phyloP scores from a whole-genome alignment of 1,140 invertebrate genomes.

The Dryas iulia region DNA sequence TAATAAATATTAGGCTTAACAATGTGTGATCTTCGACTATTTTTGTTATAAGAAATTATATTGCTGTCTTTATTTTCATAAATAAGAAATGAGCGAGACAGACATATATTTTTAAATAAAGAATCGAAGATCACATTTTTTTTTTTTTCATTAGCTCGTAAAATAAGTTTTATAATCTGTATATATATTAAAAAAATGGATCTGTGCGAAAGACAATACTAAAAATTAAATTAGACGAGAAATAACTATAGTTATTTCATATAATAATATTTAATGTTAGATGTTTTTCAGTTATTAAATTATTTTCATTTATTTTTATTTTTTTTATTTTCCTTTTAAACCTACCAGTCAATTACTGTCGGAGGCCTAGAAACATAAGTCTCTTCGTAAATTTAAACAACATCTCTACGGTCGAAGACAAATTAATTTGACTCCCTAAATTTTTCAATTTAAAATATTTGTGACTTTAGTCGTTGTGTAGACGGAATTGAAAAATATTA shows the following conservation, averaged over 20 bases:
- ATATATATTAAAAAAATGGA: constrained; percentile 34
- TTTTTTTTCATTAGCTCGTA: constrained; percentile 11
- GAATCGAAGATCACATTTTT: not conserved
- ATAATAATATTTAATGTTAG: constrained; percentile 26
- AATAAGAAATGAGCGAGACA: not conserved
- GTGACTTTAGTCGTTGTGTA: constrained; percentile 44
- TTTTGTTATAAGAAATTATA: not conserved
- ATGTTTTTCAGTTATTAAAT: constrained; percentile 49
- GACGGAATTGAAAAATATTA: constrained; percentile 18
- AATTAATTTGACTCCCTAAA: constrained; percentile 73
- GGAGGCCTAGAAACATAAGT: constrained; percentile 2
- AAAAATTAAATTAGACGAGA: constrained; percentile 24
- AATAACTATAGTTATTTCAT: constrained; percentile 15
- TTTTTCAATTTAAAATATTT: constrained; percentile 71
- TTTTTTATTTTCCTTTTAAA: constrained; percentile 44
- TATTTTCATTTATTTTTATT: constrained; percentile 53
- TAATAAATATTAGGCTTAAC: not conserved
- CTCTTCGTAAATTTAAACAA: not conserved
- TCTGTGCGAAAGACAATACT: constrained; percentile 64
- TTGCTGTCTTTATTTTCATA: not conserved
- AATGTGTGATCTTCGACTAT: not conserved
- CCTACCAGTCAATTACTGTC: constrained; percentile 71
- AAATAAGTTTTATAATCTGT: constrained; percentile 28
- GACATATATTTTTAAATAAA: not conserved
- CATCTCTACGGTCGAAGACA: constrained; percentile 16